Percentiles rank a stretch among this genome's conserved stretches.
Conservation (phyloP, 1,140 invertebrate species). For the Probaryconus sp. region DNA sequence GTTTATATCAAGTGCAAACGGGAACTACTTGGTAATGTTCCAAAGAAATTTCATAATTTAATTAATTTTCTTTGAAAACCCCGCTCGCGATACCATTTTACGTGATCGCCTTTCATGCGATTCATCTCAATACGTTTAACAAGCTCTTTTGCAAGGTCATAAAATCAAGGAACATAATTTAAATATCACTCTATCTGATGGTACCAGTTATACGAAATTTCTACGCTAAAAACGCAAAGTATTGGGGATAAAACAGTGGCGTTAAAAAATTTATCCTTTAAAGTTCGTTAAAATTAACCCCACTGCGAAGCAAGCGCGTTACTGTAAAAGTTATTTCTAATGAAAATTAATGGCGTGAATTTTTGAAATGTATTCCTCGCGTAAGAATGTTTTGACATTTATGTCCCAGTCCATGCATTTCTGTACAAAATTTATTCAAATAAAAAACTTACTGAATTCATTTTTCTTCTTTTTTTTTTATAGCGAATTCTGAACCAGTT, state of each 20-base stretch:
- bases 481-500: too few species aligned
- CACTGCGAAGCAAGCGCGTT: background rate
- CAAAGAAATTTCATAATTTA: constrained; percentile 54
- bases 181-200: constrained; percentile 28
- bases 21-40: constrained; percentile 43
- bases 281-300: background rate
- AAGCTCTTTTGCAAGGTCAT: constrained; percentile 30
- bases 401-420: background rate
- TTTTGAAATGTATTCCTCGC: constrained; percentile 1
- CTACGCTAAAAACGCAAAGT: constrained; percentile 1
- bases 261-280: constrained; percentile 13
- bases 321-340: constrained; percentile 14
- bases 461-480: too few species aligned
- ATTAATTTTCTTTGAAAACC: constrained; percentile 44
- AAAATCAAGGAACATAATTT: constrained; percentile 20
- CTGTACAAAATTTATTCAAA: too few species aligned
- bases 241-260: background rate
- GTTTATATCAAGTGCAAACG: constrained; percentile 44
- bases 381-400: constrained; percentile 11
- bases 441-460: too few species aligned
- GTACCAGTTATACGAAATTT: constrained; percentile 25
- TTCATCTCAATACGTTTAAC: constrained; percentile 41
- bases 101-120: constrained; percentile 30
- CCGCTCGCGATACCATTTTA: constrained; percentile 23
- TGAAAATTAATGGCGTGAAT: constrained; percentile 19